A percentile compares a stretch with the other conserved stretches of the same genome.
phyloP scores from a whole-genome alignment of 2,888 invertebrate species.

The Strigamia crassipes region DNA sequence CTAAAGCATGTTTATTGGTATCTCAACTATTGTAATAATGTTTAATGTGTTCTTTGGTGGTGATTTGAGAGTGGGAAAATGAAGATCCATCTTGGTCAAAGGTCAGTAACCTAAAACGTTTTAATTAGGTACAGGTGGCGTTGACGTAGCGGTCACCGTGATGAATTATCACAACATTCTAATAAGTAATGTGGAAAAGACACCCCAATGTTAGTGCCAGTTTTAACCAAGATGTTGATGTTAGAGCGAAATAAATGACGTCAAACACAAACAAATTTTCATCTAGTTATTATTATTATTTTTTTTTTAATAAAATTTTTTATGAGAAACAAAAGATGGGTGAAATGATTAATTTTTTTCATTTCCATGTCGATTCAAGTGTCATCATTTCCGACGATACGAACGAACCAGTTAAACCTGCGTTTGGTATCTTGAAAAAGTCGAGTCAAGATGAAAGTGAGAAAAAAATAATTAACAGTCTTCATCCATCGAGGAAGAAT shows the following conservation, averaged over 20 bases:
- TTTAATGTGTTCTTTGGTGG: too few relatives aligned
- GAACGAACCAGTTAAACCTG: background rate
- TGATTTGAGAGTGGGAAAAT: too few relatives aligned
- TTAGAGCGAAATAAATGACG: background rate
- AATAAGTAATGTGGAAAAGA: too few relatives aligned
- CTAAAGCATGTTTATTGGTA: background rate
- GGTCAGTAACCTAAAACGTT: too few relatives aligned
- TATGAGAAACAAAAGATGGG: background rate
- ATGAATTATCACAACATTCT: too few relatives aligned
- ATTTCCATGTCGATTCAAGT: background rate
- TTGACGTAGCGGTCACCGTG: too few relatives aligned
- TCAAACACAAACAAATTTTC: background rate
- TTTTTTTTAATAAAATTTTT: background rate
- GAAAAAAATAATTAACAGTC: slow-evolving; percentile 25
- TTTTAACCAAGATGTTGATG: slow-evolving; percentile 17
- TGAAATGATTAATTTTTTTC: background rate
- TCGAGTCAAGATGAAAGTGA: slow-evolving; percentile 38
- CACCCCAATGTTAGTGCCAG: background rate
- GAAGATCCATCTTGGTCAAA: too few relatives aligned
- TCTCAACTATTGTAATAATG: background rate
- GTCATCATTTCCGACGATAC: background rate
- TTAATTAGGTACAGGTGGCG: too few relatives aligned
- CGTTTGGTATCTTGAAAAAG: slow-evolving; percentile 42
- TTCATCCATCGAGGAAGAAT: slow-evolving; percentile 43
- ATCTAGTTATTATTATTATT: background rate